Evolutionary conservation across 1,140 invertebrate species (phyloP), one percentile per base, ranked within the genome.

Genomic region (Drosophila sp.): DNA sequence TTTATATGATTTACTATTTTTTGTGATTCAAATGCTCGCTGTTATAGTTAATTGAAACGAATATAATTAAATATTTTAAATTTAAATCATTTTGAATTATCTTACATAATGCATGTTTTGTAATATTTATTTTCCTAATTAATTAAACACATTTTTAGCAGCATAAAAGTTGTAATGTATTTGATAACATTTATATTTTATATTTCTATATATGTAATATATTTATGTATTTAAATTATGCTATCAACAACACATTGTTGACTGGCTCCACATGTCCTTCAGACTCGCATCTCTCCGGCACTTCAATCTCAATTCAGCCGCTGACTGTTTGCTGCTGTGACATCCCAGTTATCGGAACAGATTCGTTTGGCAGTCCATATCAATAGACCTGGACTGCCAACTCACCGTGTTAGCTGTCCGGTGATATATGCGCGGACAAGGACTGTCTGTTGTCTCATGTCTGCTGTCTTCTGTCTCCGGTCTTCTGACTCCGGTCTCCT

Each of bases 401-500:
- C 41, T 51, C 69, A 48, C 32, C 46, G 32, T 25, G 51, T 58
- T 69, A 41, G 36, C 32, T 18, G 38, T 8, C 4, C 40, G 16
- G 48, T 71, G 72, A 71, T 70, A 51, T 53, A 75, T 71, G 72
- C 67, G 43, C 36, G 38, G 46, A 64, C 59, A 71, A 38, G 51
- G 58, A 18, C 38, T 65, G 16, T 51, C 58, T 18, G 43, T 13
- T 18, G 27, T n/a, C 21, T 13, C 9, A 21, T 14, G 36, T 18
- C 40, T 21, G 7, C 36, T 43, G 5, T 25, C 56, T 56, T 25
- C n/a, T 2, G 1, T 8, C 27, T 48, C 1, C 38, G 57, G 16
- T 51, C 58, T 18, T 34, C 8, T 18, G 27, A 8, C 21, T 13
- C 9, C 38, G 8, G 36, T 18, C 40, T 21, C 11, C 36, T 43